These are phyloP conservation scores for Polyergus mexicanus DNA, from an alignment of 1,140 invertebrate genomes.

Conservation along the genomic window DNA sequence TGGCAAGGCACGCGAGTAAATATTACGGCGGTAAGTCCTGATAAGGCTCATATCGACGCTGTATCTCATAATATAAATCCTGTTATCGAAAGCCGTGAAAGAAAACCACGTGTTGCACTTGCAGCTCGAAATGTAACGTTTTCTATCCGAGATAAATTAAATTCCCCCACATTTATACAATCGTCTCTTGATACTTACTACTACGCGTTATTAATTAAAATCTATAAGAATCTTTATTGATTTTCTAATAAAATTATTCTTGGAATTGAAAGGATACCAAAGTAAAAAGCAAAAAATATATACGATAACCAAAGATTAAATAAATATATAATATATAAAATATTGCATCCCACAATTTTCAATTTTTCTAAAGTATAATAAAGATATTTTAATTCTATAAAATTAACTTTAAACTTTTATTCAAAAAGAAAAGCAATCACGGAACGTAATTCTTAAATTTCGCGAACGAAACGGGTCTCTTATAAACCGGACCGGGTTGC, in stretches of 20 bases:
- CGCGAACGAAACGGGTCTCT: neutral
- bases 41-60: constrained; percentile 44
- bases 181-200: constrained; percentile 1
- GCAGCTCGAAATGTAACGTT: constrained; percentile 39
- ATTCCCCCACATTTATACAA: constrained; percentile 42
- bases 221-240: neutral
- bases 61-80: constrained; percentile 61
- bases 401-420: neutral
- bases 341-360: neutral
- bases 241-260: constrained; percentile 22
- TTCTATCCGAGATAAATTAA: constrained; percentile 49
- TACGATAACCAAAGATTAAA: neutral
- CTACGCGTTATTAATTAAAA: constrained; percentile 47
- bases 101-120: constrained; percentile 19
- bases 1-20: constrained; percentile 43
- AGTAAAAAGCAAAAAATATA: neutral
- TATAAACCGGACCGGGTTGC: constrained; percentile 10
- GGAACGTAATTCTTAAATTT: constrained; percentile 18
- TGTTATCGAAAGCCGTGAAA: constrained; percentile 60
- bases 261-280: neutral
- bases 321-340: neutral
- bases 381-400: neutral
- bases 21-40: constrained; percentile 21
- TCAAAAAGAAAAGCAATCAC: constrained; percentile 14
- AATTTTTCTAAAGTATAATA: neutral